Evolutionary conservation across 2,797 vertebrate species (phyloP), one percentile per base, ranked within the genome.

Genomic region (Amphiprion clarkii): DNA sequence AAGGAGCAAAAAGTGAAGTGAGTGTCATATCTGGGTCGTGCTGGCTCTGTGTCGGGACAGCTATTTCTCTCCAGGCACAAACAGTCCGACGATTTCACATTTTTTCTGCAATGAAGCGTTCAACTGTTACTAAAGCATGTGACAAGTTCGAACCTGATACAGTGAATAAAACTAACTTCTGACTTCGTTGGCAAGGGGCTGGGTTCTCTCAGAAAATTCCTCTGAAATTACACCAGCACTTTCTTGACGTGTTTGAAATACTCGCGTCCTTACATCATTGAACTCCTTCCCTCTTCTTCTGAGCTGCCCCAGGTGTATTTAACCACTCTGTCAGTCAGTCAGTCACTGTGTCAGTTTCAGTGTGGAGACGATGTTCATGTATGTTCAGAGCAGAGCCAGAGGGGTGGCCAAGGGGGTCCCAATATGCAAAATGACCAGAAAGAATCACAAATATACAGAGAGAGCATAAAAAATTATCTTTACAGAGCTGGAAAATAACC

Each of bases 141-240:
- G 65, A 85, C 92, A 91, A 87, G 93, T 91, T 87, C 67, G 27
- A 82, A 91, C 92, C 81, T 86, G 89, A 84, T 44, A 59, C 62
- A 71, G 6, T 81, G 64, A 85, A 92, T 88, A 69, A 89, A 87
- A 78, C 69, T 62, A 76, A 84, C 80, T 79, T 88, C 61, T 77
- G 58, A 90, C 86, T 85, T 87, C 77, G 79, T 87, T 76, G 67
- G 76, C 76, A 42, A 81, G 71, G 59, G 60, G 63, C 67, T 76
- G 39, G 53, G 55, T 55, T 75, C 71, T 39, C 62, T 69, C 75
- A 56, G 58, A 77, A 74, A 85, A 93, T 92, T 91, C 89, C 84
- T 87, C 54, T 39, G 53, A 89, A 90, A 90, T 86, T 84, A 75
- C 77, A 49, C 67, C 16, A 23, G 67, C 69, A 62, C 67, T 78